These are phyloP conservation scores for Hippoglossus stenolepis DNA, from an alignment of 2,113 vertebrate genomes.

Conservation along the genomic window DNA sequence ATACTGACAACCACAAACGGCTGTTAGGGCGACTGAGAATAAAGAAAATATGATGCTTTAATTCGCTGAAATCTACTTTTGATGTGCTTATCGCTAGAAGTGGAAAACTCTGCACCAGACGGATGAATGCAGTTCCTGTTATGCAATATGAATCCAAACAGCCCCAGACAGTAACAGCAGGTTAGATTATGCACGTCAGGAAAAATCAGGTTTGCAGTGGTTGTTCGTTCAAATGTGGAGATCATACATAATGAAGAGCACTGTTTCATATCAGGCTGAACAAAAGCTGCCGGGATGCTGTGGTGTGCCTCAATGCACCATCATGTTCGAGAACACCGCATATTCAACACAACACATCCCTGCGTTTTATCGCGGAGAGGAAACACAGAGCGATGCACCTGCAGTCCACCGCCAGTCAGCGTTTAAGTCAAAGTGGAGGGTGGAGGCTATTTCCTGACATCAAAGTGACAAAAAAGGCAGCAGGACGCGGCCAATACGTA, in stretches of 20 bases:
- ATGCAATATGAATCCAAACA: constrained; percentile 26
- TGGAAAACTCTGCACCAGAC: constrained; percentile 50
- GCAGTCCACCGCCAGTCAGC: neutral
- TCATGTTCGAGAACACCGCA: constrained; percentile 61
- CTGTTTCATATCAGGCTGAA: constrained; percentile 30
- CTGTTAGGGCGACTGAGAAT: neutral
- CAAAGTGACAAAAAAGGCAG: constrained; percentile 41
- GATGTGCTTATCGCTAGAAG: constrained; percentile 8
- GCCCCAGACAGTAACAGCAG: constrained; percentile 1
- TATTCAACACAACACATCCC: constrained; percentile 40
- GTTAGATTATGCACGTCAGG: neutral
- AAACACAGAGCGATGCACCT: neutral
- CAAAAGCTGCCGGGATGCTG: constrained; percentile 64
- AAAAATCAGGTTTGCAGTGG: neutral
- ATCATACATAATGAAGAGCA: neutral
- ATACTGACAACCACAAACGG: constrained; percentile 5
- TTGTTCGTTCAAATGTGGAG: constrained; percentile 8
- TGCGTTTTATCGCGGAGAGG: neutral
- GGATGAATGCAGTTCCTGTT: constrained; percentile 36
- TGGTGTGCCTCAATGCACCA: constrained; percentile 60
- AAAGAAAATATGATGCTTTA: constrained; percentile 7
- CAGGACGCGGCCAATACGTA: constrained; percentile 72
- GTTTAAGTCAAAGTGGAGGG: neutral
- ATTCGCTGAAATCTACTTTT: constrained; percentile 29
- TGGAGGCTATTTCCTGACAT: neutral